A percentile compares a stretch with the other conserved stretches of the same genome.
phyloP scores from a whole-genome alignment of 2,797 vertebrate genomes.

The Urosaurus nigricauda region DNA sequence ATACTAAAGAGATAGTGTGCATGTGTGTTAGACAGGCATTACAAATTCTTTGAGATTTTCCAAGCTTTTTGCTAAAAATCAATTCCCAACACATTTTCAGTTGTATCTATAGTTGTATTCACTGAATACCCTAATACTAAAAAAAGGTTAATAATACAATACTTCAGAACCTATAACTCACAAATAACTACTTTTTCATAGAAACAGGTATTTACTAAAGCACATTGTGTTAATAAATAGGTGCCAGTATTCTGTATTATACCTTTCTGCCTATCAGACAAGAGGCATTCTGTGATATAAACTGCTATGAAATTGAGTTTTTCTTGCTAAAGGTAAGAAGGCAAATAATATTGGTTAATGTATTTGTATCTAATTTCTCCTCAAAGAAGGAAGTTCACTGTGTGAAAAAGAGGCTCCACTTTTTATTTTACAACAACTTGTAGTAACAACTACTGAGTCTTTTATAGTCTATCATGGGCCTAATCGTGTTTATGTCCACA shows the following conservation, averaged over 20 bases:
- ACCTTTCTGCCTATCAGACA: conserved; percentile 18
- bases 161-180: conserved; percentile 27
- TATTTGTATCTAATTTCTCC: conserved; percentile 39
- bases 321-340: conserved; percentile 25
- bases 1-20: not conserved
- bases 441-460: not conserved
- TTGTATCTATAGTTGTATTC: not conserved
- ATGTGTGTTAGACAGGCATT: too few species aligned
- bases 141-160: not conserved
- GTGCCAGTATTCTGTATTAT: conserved; percentile 30
- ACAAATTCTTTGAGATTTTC: not conserved
- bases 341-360: conserved; percentile 33
- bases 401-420: conserved; percentile 19
- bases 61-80: not conserved
- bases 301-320: conserved; percentile 37
- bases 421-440: conserved; percentile 30
- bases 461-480: conserved; percentile 11
- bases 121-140: conserved; percentile 12
- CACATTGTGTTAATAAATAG: conserved; percentile 36
- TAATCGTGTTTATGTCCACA: conserved; percentile 24
- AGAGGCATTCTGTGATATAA: conserved; percentile 23
- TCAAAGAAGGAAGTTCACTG: conserved; percentile 34
- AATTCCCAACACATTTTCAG: not conserved
- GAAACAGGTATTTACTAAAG: conserved; percentile 13
- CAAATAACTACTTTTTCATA: not conserved